Conservation (phyloP, 2,113 vertebrate genomes). For the Atherinomorus stipes region DNA sequence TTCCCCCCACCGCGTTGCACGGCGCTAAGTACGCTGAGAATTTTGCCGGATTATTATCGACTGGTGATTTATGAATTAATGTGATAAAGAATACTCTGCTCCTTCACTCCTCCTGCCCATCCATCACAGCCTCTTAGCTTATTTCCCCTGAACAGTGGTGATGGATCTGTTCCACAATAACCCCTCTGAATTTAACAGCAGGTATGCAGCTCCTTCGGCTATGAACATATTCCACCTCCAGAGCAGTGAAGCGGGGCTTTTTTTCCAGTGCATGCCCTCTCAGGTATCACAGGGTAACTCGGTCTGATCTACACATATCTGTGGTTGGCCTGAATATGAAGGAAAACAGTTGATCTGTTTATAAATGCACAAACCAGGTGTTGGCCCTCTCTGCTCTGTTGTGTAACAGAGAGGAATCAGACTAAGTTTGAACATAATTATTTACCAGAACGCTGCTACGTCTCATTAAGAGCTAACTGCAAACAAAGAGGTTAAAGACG, state of each 20-base stretch:
- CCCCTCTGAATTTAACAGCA: slow-evolving; percentile 37
- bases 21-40: slow-evolving; percentile 57
- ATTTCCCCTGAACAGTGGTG: slow-evolving; percentile 40
- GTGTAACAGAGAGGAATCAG: not conserved
- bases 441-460: not conserved
- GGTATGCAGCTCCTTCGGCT: slow-evolving; percentile 51
- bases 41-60: slow-evolving; percentile 11
- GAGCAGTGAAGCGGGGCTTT: slow-evolving; percentile 4
- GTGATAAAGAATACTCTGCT: slow-evolving; percentile 39
- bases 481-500: not conserved
- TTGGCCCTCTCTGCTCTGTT: not conserved
- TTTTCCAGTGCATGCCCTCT: not conserved
- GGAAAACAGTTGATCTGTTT: slow-evolving; percentile 13
- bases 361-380: not conserved
- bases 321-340: not conserved
- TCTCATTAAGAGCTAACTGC: slow-evolving; percentile 3
- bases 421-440: not conserved
- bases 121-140: slow-evolving; percentile 55
- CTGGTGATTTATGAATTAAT: slow-evolving; percentile 37
- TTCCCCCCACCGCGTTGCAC: slow-evolving; percentile 27
- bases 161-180: slow-evolving; percentile 62
- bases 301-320: slow-evolving; percentile 9
- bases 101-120: slow-evolving; percentile 37
- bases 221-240: slow-evolving; percentile 27
- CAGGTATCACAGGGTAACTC: slow-evolving; percentile 5